Evolutionary conservation across 2,797 vertebrate genomes (phyloP), one percentile per base, ranked within the genome.

Genomic region (Falco naumanni): DNA sequence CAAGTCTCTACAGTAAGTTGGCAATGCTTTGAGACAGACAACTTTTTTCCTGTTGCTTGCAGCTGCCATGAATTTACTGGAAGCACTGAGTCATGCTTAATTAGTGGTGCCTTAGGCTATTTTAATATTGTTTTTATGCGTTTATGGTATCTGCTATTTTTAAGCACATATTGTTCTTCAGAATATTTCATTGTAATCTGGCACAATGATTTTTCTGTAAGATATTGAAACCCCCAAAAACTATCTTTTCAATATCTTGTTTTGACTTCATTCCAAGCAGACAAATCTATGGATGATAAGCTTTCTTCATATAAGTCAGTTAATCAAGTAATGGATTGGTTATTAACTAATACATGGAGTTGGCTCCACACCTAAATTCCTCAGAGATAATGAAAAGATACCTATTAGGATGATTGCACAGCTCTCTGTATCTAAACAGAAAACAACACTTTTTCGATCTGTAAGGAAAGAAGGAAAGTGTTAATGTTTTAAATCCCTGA

Each of bases 301-400:
- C 48, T 89, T 96, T 91, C 85, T 80, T 95, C 90, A 80, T 69
- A 18, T 81, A 89, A 95, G 68, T 95, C 61, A 68, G 65, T 86
- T 97, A 90, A 93, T 96, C 86, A 95, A 92, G 79, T 92, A 95
- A 95, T 96, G 82, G 90, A 80, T 90, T 84, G 70, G 50, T 77
- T 96, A 95, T 96, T 95, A 96, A 93, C 56, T 96, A 96, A 94
- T 79, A 93, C 45, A 91, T 21, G 47, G 72, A 91, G 43, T 72
- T 84, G 93, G 84, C 88, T 84, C 53, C 74, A 71, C 37, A 95
- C 57, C 57, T 78, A 92, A 89, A 84, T 39, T 65, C 41, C 82
- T 89, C 43, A 74, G 57, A 95, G 53, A 94, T 87, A 95, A 96
- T 87, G 33, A 74, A 94, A 76, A 77, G 34, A 85, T 95, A 50